Evolutionary conservation across 2,113 vertebrate species (phyloP).

Genomic region (Otis tarda): DNA sequence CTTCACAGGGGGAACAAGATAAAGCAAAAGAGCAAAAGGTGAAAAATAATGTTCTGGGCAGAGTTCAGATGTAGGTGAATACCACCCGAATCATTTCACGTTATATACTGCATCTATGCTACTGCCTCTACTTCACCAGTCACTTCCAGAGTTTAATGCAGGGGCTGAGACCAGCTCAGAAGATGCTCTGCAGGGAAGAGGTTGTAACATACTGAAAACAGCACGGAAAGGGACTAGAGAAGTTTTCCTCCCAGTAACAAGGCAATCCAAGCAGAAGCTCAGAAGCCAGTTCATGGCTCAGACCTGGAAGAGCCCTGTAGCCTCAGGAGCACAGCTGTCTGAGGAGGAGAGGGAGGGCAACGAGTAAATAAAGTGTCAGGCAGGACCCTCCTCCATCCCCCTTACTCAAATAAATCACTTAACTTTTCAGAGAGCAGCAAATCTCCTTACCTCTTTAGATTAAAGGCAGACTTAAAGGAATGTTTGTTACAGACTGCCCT

Average conservation of each 20-base stretch:
- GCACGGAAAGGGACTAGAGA: background rate
- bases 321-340: background rate
- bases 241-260: background rate
- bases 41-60: background rate
- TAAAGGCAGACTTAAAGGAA: conserved; percentile 19
- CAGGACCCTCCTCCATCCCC: background rate
- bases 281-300: background rate
- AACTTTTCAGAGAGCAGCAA: conserved; percentile 26
- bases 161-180: background rate
- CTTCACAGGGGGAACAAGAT: background rate
- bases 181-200: background rate
- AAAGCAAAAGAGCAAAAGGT: background rate
- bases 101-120: background rate
- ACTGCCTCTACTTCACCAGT: background rate
- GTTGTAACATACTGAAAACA: background rate
- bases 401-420: conserved; percentile 26
- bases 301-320: background rate
- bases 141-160: background rate
- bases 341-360: accelerated
- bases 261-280: background rate
- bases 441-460: conserved; percentile 14
- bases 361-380: background rate
- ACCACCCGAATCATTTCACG: accelerated
- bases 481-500: background rate
- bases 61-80: background rate